A percentile compares a stretch with the other conserved stretches of the same genome.
Evolutionary conservation across 2,113 vertebrate genomes (phyloP).

Genomic region (Ornithorhynchus anatinus): DNA sequence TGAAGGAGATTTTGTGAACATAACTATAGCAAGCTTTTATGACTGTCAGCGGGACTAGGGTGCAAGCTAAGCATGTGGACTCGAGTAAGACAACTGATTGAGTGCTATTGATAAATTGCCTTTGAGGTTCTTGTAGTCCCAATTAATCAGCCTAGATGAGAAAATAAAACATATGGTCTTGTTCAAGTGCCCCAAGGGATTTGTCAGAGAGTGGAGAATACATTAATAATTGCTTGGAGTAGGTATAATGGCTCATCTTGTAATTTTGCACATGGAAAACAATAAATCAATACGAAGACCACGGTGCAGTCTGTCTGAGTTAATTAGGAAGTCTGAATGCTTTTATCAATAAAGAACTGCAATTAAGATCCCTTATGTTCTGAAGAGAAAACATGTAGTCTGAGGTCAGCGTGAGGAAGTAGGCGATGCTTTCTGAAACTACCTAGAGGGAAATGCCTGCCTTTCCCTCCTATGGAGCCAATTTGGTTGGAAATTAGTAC

Average conservation of each 20-base stretch:
- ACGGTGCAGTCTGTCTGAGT: constrained; percentile 2
- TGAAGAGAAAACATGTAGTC: constrained; percentile 25
- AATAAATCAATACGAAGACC: constrained; percentile 43
- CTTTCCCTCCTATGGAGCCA: not conserved
- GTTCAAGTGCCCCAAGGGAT: constrained; percentile 37
- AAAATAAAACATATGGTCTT: constrained; percentile 45
- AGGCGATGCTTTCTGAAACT: constrained; percentile 5
- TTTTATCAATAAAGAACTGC: constrained; percentile 9
- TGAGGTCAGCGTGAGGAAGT: not conserved
- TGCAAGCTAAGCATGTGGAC: not conserved
- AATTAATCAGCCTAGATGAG: constrained; percentile 41
- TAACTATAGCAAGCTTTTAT: constrained; percentile 13
- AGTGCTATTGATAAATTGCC: constrained; percentile 13
- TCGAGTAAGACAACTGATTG: not conserved
- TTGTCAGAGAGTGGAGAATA: constrained; percentile 21
- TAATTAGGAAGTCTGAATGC: not conserved
- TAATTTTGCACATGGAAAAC: constrained; percentile 30
- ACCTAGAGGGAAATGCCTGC: not conserved
- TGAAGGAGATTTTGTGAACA: constrained; percentile 17
- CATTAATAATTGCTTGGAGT: constrained; percentile 18
- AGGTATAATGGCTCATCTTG: constrained; percentile 31
- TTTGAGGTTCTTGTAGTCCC: constrained; percentile 16
- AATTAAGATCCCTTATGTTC: constrained; percentile 36
- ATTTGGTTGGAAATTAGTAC: not conserved
- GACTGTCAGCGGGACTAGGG: constrained; percentile 19